Conservation (phyloP, 2,888 invertebrate species). For the Ectemnius cavifrons region DNA sequence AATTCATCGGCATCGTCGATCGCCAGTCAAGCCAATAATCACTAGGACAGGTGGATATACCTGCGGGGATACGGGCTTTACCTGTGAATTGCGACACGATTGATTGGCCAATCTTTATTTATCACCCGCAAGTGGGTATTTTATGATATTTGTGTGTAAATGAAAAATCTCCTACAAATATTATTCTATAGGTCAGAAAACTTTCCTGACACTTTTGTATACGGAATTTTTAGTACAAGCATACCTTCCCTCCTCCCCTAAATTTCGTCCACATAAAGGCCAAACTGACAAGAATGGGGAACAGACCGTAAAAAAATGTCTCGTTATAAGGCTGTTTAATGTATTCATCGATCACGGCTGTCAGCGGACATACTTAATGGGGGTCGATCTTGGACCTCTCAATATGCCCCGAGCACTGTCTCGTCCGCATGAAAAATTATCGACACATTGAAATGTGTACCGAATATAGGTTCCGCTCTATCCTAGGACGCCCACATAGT, state of each 20-base stretch:
- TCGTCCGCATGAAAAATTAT: background rate
- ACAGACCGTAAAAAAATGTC: background rate
- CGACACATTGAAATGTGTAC: background rate
- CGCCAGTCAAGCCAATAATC: too few species aligned
- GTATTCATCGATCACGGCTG: constrained; percentile 1
- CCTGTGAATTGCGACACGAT: too few species aligned
- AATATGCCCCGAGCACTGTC: background rate
- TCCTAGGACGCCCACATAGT: constrained; percentile 39
- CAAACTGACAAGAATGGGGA: background rate
- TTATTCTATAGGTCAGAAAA: too few species aligned
- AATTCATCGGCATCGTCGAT: too few species aligned
- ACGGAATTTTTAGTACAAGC: background rate
- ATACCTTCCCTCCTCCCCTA: too few species aligned
- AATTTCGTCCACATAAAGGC: background rate
- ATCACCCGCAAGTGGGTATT: too few species aligned
- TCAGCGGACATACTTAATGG: background rate
- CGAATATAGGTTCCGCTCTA: constrained; percentile 21
- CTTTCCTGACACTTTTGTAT: too few species aligned
- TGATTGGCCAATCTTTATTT: too few species aligned
- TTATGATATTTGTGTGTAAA: too few species aligned
- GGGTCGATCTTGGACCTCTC: background rate
- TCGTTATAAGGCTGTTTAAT: background rate
- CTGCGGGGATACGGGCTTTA: too few species aligned
- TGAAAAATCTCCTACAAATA: too few species aligned
- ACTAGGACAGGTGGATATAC: background rate